Base-by-base conservation (phyloP, 2,888 invertebrate species). In the Drosophila pegasa region DNA sequence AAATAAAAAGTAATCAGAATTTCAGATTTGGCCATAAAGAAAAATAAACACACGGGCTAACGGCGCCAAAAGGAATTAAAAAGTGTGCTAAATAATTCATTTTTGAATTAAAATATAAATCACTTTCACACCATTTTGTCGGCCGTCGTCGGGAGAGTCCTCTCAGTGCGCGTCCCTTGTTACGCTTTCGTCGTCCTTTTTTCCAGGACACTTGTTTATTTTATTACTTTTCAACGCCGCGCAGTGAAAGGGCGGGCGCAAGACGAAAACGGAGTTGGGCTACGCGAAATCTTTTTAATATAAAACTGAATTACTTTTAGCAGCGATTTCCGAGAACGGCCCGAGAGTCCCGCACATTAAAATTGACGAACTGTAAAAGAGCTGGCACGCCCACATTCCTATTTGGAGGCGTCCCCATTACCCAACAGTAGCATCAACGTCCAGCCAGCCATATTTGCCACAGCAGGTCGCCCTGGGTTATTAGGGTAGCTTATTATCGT, bases 351-450 rank as follows among this genome's bases (percentile, higher is more conserved):
- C 56, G 50, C 45, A 71, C 77, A 87, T 89, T 83, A 89, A 89
- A 90, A 90, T 89, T 90, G 90, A 90, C 90, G 88, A 89, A 89
- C 89, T 89, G 89, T 88, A 84, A 89, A 88, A 81, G 83, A 70
- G 68, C 27, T 61, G 68, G 38, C 58, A 63, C 41, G 57, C 68
- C 54, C 40, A 58, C 47, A 22, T 9, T 22, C 14, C 35, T 35
- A 55, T 45, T 57, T 18, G 18, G 38, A 47, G 27, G 8, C 29
- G 12, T 25, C 66, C 66, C 63, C 31, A 31, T 41, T 43, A 50
- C 33, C 35, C 22, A 29, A 20, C 31, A 22, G 59, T 47, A 31
- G 54, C 37, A 20, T 18, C 50, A 37, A 12, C 51, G 38, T 18
- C 37, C 33, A 43, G 55, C 14, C 51, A 29, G 69, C 59, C 68